Evolutionary conservation across 2,113 vertebrate species (phyloP), one percentile per base, ranked within the genome.

Genomic region (Varanus salvator): DNA sequence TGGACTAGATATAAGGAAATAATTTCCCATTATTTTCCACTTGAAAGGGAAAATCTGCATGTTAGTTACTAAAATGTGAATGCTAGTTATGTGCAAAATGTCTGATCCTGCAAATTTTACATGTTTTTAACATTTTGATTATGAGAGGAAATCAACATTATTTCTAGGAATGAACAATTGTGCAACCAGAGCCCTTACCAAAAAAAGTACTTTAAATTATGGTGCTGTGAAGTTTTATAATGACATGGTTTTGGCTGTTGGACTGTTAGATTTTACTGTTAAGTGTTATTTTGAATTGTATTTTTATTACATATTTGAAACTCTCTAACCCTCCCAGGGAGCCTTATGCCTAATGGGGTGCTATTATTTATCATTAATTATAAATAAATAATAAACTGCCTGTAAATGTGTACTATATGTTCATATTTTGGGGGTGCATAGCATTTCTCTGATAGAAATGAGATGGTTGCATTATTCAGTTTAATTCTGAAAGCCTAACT

Each of bases 1-100:
- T 48, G 31, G 80, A 8, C 14, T 72, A 74, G 80, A 91, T 84
- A 74, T 15, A 78, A 52, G 0, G 1, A n/a, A 91, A 87, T 89
- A 38, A 85, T 76, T 82, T 69, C 76, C 50, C 80, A 38, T 6
- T 66, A 14, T 12, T 15, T 83, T 87, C 48, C 6, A 2, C 15
- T 29, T 57, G 29, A 31, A 11, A 87, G 38, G 60, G 52, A 80
- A 44, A 29, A n/a, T 80, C 8, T 15, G n/a, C 14, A 60, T 27
- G 64, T 60, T 60, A 29, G 0, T 0, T 81, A 90, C 60, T 57
- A 72, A 64, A 14, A 21, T 44, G 17, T 9, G 29, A 64, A 57
- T 81, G 60, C 0, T 1, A 50, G 31, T 68, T 2, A n/a, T 27
- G 19, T 27, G 80, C 57, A 17, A 0, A 89, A 44, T 9, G 52